Conservation (phyloP, 1,140 invertebrate species). For the Dolichoris vasculosae region DNA sequence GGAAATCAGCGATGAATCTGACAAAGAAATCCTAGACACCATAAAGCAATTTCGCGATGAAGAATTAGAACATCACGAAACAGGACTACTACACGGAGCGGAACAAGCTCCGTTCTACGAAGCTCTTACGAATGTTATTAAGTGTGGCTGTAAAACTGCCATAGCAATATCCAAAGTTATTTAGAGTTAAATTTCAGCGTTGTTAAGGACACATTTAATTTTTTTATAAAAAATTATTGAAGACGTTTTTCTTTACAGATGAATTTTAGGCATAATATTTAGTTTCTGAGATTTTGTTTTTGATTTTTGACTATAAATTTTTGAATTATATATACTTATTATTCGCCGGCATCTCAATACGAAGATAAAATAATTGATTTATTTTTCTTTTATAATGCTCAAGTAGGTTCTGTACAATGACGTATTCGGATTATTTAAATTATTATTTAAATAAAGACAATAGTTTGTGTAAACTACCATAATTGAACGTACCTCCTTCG, state of each 20-base stretch:
- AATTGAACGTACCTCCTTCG: slow-evolving; percentile 84
- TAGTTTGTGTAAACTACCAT: slow-evolving; percentile 17
- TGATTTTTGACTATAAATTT: too few relatives aligned
- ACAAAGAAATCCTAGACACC: slow-evolving; percentile 86
- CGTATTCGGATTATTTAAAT: too few relatives aligned
- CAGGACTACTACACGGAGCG: slow-evolving; percentile 93
- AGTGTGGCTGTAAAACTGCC: slow-evolving; percentile 93
- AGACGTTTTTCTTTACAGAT: too few relatives aligned
- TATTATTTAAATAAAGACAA: not conserved
- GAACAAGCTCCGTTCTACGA: slow-evolving; percentile 95
- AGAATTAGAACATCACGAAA: slow-evolving; percentile 98
- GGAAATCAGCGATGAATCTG: slow-evolving; percentile 80
- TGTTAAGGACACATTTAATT: too few relatives aligned
- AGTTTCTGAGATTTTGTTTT: too few relatives aligned
- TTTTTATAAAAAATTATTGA: too few relatives aligned
- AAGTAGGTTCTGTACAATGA: too few relatives aligned
- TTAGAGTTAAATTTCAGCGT: slow-evolving; percentile 65
- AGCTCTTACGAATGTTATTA: slow-evolving; percentile 88
- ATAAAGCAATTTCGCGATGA: slow-evolving; percentile 97
- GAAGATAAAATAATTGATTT: too few relatives aligned
- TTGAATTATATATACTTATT: too few relatives aligned
- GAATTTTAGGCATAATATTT: too few relatives aligned
- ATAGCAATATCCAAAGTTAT: slow-evolving; percentile 95
- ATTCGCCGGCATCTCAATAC: too few relatives aligned
- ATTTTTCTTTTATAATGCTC: too few relatives aligned